A percentile compares a stretch with the other conserved stretches of the same genome.
Conservation (phyloP, 2,888 invertebrate genomes). For the Myopa testacea region DNA sequence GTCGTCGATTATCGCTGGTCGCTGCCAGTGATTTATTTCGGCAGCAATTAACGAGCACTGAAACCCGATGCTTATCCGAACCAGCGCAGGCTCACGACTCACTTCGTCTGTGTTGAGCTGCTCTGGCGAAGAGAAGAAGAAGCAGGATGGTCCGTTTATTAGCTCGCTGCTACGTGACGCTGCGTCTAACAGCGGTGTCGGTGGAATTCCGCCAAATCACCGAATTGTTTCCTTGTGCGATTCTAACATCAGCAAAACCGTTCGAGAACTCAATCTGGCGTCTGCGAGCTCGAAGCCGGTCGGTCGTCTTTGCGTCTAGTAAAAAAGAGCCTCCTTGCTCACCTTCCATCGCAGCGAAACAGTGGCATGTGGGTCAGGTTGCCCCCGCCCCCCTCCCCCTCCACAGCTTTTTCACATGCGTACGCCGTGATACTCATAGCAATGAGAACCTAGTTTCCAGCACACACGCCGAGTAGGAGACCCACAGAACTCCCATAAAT, state of each 20-base stretch:
- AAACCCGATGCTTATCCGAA: background rate
- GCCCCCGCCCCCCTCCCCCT: too few relatives aligned
- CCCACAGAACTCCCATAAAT: constrained; percentile 1
- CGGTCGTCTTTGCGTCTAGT: too few relatives aligned
- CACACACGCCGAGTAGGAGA: background rate
- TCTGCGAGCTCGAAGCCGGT: too few relatives aligned
- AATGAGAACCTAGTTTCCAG: background rate
- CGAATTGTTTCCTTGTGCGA: background rate
- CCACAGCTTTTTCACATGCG: background rate
- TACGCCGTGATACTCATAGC: background rate
- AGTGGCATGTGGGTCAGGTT: background rate
- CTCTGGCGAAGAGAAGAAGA: background rate
- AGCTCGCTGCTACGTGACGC: background rate
- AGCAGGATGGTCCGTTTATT: background rate
- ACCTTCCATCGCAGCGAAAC: background rate
- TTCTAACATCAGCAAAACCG: background rate
- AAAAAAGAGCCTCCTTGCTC: too few relatives aligned
- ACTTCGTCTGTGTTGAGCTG: too few relatives aligned
- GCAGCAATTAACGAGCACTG: background rate
- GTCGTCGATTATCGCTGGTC: too few relatives aligned
- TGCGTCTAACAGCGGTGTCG: background rate
- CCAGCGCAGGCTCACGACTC: background rate
- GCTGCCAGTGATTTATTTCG: too few relatives aligned
- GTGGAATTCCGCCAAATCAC: background rate
- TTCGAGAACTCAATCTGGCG: background rate